Conservation (phyloP, 1,140 invertebrate genomes). For the Maconellicoccus hirsutus region DNA sequence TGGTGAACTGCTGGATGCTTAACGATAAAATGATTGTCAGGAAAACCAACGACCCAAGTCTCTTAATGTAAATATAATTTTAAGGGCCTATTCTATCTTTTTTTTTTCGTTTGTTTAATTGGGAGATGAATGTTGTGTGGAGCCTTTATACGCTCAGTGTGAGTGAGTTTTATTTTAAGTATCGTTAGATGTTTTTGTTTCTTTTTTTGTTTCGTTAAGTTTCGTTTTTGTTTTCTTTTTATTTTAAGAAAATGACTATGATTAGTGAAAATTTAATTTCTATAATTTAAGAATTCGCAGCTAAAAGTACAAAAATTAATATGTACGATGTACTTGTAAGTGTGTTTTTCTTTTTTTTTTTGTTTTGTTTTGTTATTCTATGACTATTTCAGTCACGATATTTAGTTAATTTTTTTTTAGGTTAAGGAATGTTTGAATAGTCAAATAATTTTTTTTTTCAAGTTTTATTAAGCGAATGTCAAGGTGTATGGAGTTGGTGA, state of each 20-base stretch:
- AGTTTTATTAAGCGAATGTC: neutral
- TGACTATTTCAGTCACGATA: neutral
- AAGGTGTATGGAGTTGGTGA: neutral
- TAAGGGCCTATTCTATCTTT: slow-evolving; percentile 1
- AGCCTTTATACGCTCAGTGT: neutral
- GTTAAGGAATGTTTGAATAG: neutral
- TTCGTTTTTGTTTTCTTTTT: neutral
- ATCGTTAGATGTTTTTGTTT: slow-evolving; percentile 4
- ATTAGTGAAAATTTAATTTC: neutral
- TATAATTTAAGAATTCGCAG: neutral
- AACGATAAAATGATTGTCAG: slow-evolving; percentile 21
- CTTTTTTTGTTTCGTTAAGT: neutral
- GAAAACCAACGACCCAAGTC: slow-evolving; percentile 20
- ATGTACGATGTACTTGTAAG: neutral
- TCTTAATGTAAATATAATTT: slow-evolving; percentile 20
- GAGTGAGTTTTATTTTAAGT: slow-evolving; percentile 1
- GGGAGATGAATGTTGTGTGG: slow-evolving; percentile 1
- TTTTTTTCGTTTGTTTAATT: slow-evolving; percentile 15
- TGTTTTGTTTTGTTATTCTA: neutral
- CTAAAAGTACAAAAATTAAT: neutral
- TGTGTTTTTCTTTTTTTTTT: neutral
- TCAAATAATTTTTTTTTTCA: neutral
- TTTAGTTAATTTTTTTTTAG: neutral
- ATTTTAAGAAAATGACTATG: neutral
- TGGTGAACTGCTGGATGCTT: slow-evolving; percentile 13